Percentiles rank a stretch among this genome's conserved stretches.
Evolutionary conservation across 2,113 vertebrate species (phyloP).

Genomic region (Microcebus murinus): DNA sequence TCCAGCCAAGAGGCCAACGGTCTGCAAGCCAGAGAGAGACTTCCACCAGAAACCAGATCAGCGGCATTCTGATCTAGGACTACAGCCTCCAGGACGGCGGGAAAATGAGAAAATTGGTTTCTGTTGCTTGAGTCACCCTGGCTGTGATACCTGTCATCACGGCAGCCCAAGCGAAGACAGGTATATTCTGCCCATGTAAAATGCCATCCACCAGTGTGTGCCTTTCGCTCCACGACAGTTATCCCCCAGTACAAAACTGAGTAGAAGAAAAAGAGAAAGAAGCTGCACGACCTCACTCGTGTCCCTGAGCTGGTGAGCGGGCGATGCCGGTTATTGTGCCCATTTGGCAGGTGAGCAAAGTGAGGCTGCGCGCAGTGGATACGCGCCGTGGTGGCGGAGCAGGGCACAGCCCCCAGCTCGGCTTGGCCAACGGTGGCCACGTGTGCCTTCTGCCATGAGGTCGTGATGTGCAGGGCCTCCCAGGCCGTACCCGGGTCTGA

Average conservation of each 20-base stretch:
- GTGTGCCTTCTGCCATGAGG: neutral
- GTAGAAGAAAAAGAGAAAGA: neutral
- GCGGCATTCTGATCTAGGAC: neutral
- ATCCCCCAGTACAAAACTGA: too few species aligned
- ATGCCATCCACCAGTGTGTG: rapidly evolving
- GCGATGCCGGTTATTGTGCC: too few species aligned
- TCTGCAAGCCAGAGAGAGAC: neutral
- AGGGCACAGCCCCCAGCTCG: neutral
- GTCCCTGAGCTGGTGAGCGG: neutral
- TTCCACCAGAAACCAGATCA: neutral
- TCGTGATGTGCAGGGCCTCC: neutral
- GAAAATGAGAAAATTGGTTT: neutral
- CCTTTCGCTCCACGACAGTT: neutral
- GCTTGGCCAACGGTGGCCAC: too few species aligned
- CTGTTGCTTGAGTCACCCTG: too few species aligned
- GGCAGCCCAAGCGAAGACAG: too few species aligned
- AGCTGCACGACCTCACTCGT: rapidly evolving
- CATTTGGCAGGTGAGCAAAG: neutral
- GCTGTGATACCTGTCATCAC: too few species aligned
- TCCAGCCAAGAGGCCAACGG: rapidly evolving
- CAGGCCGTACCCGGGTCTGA: neutral
- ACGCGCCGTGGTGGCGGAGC: rapidly evolving
- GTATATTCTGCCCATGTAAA: rapidly evolving
- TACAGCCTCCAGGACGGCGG: neutral
- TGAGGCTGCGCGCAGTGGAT: neutral